Conservation (phyloP, 1,140 invertebrate genomes). For the Nymphalis io region DNA sequence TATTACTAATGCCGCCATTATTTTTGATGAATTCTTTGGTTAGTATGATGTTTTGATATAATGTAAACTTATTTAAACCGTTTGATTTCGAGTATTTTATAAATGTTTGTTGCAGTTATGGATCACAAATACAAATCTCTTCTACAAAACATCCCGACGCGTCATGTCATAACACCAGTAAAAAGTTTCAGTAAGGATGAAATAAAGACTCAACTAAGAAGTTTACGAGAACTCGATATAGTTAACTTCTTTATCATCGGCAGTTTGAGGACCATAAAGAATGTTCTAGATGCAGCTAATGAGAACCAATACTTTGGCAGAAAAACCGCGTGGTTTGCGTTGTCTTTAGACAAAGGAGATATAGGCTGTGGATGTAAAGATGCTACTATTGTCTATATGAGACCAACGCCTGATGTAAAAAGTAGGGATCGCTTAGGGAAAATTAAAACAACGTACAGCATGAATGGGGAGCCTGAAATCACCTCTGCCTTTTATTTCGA, state of each 20-base stretch:
- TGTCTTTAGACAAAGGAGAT: constrained; percentile 85
- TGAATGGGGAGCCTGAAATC: constrained; percentile 86
- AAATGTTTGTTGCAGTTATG: constrained; percentile 84
- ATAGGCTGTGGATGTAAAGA: constrained; percentile 85
- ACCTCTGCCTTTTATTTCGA: constrained; percentile 94
- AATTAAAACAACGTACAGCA: constrained; percentile 85
- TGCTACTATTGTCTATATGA: constrained; percentile 85
- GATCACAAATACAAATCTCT: constrained; percentile 95
- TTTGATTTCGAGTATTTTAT: constrained; percentile 2
- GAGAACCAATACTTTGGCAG: constrained; percentile 79
- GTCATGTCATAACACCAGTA: constrained; percentile 90
- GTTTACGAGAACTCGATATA: constrained; percentile 89
- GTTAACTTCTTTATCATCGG: constrained; percentile 94
- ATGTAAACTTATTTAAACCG: neutral
- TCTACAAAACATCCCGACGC: constrained; percentile 91
- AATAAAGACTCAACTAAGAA: constrained; percentile 84
- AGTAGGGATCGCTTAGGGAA: constrained; percentile 84
- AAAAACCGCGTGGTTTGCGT: constrained; percentile 81
- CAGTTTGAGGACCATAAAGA: constrained; percentile 85
- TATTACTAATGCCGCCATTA: constrained; percentile 93
- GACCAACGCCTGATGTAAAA: constrained; percentile 83
- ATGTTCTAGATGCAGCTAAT: constrained; percentile 83
- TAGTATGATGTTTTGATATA: constrained; percentile 47
- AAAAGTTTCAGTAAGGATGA: constrained; percentile 75
- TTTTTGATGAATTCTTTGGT: constrained; percentile 94